phyloP scores from a whole-genome alignment of 2,113 vertebrate species.

The Macrotis lagotis region DNA sequence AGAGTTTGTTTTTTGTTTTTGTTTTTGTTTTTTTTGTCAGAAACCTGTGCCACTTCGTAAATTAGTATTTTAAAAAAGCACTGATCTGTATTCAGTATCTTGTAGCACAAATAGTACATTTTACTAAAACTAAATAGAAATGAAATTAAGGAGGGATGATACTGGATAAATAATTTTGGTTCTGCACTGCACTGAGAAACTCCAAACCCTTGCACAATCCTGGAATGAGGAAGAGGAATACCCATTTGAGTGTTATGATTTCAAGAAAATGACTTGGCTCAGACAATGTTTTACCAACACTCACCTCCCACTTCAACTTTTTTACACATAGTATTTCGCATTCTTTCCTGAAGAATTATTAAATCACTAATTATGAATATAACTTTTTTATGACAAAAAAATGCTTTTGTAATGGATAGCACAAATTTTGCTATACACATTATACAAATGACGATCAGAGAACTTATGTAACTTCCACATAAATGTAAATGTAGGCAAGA shows the following conservation, averaged over 20 bases:
- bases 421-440: neutral
- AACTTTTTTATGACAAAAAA: neutral
- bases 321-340: neutral
- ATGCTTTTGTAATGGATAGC: neutral
- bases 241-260: neutral
- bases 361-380: neutral
- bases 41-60: neutral
- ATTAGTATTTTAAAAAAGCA: neutral
- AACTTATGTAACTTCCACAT: neutral
- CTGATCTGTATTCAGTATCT: neutral
- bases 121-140: neutral
- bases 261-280: neutral
- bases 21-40: too few relatives aligned
- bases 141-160: neutral
- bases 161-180: neutral
- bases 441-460: neutral
- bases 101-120: neutral
- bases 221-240: neutral
- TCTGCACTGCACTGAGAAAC: neutral
- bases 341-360: neutral
- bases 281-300: neutral
- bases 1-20: neutral
- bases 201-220: neutral
- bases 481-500: neutral
- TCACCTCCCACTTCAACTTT: too few relatives aligned